A percentile compares a stretch with the other conserved stretches of the same genome.
phyloP scores from a whole-genome alignment of 2,797 vertebrate genomes.

The Smutsia temminckii region DNA sequence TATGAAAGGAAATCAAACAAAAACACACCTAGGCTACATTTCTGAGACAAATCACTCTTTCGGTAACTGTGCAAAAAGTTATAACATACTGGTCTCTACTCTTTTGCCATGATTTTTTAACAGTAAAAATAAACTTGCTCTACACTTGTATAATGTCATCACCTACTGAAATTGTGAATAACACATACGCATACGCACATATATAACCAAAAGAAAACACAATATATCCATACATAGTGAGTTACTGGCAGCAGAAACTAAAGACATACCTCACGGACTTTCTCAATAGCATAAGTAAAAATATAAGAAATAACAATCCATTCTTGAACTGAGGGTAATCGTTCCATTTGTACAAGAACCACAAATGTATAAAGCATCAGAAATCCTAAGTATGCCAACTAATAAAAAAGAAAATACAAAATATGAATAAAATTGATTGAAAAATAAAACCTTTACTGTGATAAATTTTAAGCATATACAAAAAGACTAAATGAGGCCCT shows the following conservation, averaged over 20 bases:
- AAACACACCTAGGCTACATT: conserved; percentile 2
- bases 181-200: neutral
- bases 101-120: neutral
- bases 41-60: conserved; percentile 41
- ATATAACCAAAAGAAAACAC: neutral
- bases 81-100: neutral
- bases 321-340: conserved; percentile 92
- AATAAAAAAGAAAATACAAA: conserved; percentile 66
- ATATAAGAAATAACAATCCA: conserved; percentile 99
- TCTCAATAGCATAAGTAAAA: conserved; percentile 97
- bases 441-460: conserved; percentile 4
- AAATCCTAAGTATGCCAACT: conserved; percentile 97
- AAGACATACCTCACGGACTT: conserved; percentile 93
- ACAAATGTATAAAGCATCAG: conserved; percentile 98
- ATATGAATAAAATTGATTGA: conserved; percentile 60
- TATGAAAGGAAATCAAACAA: conserved; percentile 24
- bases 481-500: neutral
- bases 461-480: conserved; percentile 10
- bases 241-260: conserved; percentile 28
- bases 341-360: conserved; percentile 95
- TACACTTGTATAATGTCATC: neutral
- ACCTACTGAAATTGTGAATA: neutral
- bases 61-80: neutral
- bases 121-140: conserved; percentile 33
- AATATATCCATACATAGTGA: neutral